Percentiles rank a stretch among this genome's conserved stretches.
Conservation (phyloP, 2,797 vertebrate species). For the Luscinia megarhynchos region DNA sequence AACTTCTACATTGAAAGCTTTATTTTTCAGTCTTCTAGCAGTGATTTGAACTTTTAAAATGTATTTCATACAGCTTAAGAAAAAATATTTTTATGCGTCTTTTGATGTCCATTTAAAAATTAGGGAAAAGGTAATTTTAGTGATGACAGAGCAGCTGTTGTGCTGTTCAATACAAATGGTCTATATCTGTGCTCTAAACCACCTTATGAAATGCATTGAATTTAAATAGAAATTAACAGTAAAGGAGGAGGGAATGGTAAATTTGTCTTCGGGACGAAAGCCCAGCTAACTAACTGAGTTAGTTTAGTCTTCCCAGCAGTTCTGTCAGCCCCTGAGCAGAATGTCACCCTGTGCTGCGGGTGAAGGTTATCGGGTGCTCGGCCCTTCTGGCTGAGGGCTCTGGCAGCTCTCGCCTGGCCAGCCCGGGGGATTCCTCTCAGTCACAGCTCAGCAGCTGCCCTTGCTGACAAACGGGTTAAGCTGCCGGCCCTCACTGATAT, state of each 20-base stretch:
- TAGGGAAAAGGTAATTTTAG: neutral
- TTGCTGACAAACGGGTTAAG: neutral
- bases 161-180: neutral
- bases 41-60: neutral
- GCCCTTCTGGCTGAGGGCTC: neutral
- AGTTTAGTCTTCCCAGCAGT: neutral
- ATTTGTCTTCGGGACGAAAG: neutral
- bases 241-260: neutral
- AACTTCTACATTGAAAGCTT: neutral
- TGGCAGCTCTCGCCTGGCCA: neutral
- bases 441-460: neutral
- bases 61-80: neutral
- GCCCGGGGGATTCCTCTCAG: neutral
- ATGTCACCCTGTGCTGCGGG: neutral
- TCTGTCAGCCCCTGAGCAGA: neutral
- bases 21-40: neutral
- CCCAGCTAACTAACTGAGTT: neutral
- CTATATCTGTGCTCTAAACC: neutral
- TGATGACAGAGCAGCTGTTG: fast-evolving
- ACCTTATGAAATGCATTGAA: neutral
- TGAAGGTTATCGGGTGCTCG: neutral
- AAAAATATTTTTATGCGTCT: neutral
- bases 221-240: neutral
- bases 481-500: neutral
- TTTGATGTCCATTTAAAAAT: neutral